phyloP scores from a whole-genome alignment of 2,888 invertebrate species.

The Tiliacea aurago region DNA sequence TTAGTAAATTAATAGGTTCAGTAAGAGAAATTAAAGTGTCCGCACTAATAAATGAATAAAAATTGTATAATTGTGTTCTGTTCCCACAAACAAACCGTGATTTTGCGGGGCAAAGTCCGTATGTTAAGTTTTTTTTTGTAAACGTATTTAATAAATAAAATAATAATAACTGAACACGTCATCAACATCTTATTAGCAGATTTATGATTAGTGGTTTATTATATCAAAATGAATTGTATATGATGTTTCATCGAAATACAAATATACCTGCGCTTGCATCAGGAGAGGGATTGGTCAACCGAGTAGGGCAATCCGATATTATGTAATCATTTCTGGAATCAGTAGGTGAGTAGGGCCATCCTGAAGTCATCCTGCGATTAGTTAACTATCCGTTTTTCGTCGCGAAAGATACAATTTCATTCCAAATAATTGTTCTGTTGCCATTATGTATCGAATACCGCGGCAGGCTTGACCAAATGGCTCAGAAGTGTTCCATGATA shows the following conservation, averaged over 20 bases:
- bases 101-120: too few relatives aligned
- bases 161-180: constrained; percentile 21
- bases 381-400: background rate
- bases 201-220: background rate
- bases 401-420: background rate
- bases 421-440: background rate
- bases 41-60: too few relatives aligned
- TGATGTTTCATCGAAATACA: background rate
- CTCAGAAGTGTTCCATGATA: background rate
- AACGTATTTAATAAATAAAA: too few relatives aligned
- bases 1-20: too few relatives aligned
- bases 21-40: too few relatives aligned
- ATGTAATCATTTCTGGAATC: background rate
- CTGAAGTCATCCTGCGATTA: background rate
- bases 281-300: background rate
- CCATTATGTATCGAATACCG: background rate
- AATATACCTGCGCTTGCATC: background rate
- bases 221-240: constrained; percentile 15
- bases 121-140: too few relatives aligned
- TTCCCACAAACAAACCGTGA: too few relatives aligned
- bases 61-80: too few relatives aligned
- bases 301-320: background rate
- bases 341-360: background rate
- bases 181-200: constrained; percentile 15
- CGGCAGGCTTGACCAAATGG: background rate